phyloP scores from a whole-genome alignment of 2,113 vertebrate genomes.

The Otocyon megalotis region DNA sequence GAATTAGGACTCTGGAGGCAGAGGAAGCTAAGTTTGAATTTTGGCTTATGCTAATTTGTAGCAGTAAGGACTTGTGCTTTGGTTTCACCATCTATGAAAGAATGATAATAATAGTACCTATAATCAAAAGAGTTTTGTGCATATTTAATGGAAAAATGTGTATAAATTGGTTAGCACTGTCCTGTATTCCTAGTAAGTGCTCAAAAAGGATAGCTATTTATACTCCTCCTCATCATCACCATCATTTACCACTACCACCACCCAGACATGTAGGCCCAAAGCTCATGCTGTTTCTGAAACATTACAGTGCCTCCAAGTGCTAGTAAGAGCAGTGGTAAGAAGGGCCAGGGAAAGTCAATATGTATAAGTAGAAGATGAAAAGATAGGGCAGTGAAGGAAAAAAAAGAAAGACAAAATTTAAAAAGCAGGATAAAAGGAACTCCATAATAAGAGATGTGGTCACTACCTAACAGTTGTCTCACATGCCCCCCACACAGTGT shows the following conservation, averaged over 20 bases:
- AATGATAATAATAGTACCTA: not conserved
- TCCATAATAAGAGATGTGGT: not conserved
- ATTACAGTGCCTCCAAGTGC: not conserved
- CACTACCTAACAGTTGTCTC: not conserved
- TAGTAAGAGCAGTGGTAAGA: not conserved
- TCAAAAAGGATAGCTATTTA: not conserved
- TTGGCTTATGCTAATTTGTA: not conserved
- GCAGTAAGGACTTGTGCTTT: not conserved
- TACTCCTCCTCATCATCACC: not conserved
- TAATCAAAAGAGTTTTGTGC: constrained; percentile 3
- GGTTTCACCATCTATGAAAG: not conserved
- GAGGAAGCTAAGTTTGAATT: not conserved
- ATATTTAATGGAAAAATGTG: not conserved
- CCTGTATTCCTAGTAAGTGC: not conserved
- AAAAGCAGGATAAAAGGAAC: not conserved
- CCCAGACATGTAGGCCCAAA: not conserved
- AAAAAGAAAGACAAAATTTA: not conserved
- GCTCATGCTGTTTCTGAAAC: not conserved
- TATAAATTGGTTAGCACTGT: not conserved
- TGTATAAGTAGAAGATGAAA: not conserved
- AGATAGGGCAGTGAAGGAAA: not conserved
- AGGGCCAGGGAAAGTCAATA: not conserved
- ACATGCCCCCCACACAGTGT: not conserved
- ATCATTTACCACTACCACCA: not conserved
- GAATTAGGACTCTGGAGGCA: not conserved